phyloP scores from a whole-genome alignment of 2,888 invertebrate species.

The Enoplolaimus lenunculus region DNA sequence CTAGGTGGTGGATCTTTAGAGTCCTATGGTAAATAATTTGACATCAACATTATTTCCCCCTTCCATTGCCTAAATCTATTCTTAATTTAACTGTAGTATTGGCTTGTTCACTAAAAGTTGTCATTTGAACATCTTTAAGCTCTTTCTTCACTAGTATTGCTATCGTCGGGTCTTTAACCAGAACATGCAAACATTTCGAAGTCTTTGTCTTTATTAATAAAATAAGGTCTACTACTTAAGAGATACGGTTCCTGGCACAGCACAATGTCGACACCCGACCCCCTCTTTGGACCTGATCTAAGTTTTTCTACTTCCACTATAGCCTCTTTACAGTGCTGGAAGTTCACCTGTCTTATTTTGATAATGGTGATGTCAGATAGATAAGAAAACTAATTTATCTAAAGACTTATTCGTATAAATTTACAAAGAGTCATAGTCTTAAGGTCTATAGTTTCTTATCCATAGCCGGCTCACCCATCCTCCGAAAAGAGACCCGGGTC shows the following conservation, averaged over 20 bases:
- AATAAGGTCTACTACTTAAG: background rate
- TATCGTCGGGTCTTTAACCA: background rate
- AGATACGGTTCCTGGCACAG: background rate
- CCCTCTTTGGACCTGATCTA: background rate
- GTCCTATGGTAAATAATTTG: constrained; percentile 1
- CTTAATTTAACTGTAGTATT: background rate
- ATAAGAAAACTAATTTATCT: too few relatives aligned
- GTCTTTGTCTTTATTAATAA: too few relatives aligned
- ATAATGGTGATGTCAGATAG: too few relatives aligned
- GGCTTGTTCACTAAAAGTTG: background rate
- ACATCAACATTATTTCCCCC: background rate
- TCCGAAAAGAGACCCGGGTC: background rate
- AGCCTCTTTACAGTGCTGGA: background rate
- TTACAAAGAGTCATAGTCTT: background rate
- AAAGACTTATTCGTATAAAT: background rate
- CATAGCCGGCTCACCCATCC: background rate
- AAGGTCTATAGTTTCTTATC: background rate
- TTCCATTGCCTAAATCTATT: background rate
- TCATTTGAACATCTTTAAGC: background rate
- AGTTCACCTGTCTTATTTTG: background rate
- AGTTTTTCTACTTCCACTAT: background rate
- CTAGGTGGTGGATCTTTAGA: constrained; percentile 4
- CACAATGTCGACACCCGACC: background rate
- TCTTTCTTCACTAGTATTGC: background rate
- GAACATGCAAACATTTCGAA: background rate